Evolutionary conservation across 2,113 vertebrate species (phyloP), one percentile per base, ranked within the genome.

Genomic region (Lagopus leucura): DNA sequence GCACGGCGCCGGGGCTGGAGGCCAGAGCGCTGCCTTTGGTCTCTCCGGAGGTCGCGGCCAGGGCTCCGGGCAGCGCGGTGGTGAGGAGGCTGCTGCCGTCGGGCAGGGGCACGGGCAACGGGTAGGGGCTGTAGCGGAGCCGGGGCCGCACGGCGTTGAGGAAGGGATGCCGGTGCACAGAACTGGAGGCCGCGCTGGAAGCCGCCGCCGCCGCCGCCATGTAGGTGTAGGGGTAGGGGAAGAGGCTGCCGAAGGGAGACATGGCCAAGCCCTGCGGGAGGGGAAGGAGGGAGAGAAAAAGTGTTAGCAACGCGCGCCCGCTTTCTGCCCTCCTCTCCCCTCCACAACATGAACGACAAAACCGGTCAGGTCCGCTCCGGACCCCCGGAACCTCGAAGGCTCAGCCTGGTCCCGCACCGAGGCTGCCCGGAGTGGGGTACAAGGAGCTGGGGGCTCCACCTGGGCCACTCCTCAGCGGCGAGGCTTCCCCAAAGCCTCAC

Each of bases 201-300:
- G 97, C 97, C 1, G 98, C 98, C 43, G 99, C 99, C 0, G 99
- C 99, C 0, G 99, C 99, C 0, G 99, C 99, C 99, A 99, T 99
- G 96, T 99, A 99, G 6, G 99, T 99, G 97, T 99, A 99, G 2
- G 99, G 99, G 14, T 99, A 99, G 0, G 99, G 98, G 86, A 99
- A 99, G 61, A 99, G 97, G 82, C 98, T 98, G 50, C 99, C 99
- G 52, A 99, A 99, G 2, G 99, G 99, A 77, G 99, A 99, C 99
- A 99, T 99, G 82, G 99, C 99, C 91, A 99, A 96, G 88, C 99
- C 98, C 99, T 99, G 98, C 12, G 77, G 88, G 71, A 34, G 6
- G 58, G 32, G 20, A 10, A 14, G 58, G 34, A 47, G 16, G 76
- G 52, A 57, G 52, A 94, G 54, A 75, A 30, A 61, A 50, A 90